These are phyloP conservation scores for Vimba vimba DNA, from an alignment of 2,113 vertebrate genomes.

Conservation along the genomic window DNA sequence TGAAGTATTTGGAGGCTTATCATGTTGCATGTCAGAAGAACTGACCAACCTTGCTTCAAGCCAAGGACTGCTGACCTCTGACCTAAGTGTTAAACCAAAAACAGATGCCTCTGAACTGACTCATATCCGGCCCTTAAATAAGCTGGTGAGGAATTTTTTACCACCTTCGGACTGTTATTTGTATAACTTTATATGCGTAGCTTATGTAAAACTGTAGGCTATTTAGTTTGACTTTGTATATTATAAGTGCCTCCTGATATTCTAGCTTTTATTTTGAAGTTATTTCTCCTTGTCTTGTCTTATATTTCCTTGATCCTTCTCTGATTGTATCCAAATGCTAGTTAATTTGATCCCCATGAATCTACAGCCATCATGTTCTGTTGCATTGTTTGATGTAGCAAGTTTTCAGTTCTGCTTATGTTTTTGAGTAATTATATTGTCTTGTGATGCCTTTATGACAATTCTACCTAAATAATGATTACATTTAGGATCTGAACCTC, in stretches of 20 bases:
- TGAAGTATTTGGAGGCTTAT: conserved; percentile 76
- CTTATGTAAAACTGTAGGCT: background rate
- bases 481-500: background rate
- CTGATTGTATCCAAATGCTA: background rate
- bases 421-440: background rate
- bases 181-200: conserved; percentile 52
- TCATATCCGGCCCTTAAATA: conserved; percentile 87
- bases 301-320: background rate
- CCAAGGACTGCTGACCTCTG: conserved; percentile 85
- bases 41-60: conserved; percentile 81
- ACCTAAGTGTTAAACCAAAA: conserved; percentile 85
- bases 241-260: background rate
- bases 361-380: background rate
- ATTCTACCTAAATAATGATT: background rate
- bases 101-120: conserved; percentile 88
- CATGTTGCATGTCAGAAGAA: conserved; percentile 79
- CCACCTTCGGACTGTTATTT: conserved; percentile 54
- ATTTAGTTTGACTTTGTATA: background rate
- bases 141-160: conserved; percentile 78
- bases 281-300: background rate
- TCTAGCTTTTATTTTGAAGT: background rate
- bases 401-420: background rate
- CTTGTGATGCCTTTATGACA: background rate
- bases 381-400: background rate
- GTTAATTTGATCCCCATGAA: background rate